Evolutionary conservation across 2,888 invertebrate species (phyloP), one percentile per base, ranked within the genome.

Genomic region (Campoletis raptor): DNA sequence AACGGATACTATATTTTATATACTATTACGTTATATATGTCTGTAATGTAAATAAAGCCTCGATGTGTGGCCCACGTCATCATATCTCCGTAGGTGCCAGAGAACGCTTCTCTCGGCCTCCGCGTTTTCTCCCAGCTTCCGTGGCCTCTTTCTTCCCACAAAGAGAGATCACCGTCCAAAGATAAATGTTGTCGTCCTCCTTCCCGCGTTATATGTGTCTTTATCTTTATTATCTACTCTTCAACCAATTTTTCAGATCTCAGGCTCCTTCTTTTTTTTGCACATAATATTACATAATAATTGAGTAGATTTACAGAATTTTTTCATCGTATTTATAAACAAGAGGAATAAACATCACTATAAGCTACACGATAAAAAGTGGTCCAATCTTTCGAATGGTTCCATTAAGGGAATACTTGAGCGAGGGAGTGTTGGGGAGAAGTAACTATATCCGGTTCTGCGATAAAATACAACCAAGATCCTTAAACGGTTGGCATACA

Each of bases 21-120:
- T 45, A 79, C 61, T 48, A 67, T 79, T 78, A 79, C 82, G 12
- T 67, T 73, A 21, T n/a, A 61, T 24, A 79, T 40, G 24, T 40
- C 37, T 67, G 48, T 54, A 54, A n/a, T 10, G 36, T 37, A 45
- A 30, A 45, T 36, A 70, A 37, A 77, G 52, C 18, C 83, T 73
- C 83, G 72, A 86, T 86, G 86, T 86, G 86, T 86, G 86, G 86
- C 83, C 86, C 61, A 77, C 57, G 67, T 52, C 64, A 77, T 83
- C 83, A 81, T 83, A 83, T 86, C n/a, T 61, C 42, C 77, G 10
- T 42, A 81, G 83, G 82, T 85, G 79, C 78, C 66, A 64, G 85
- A 36, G 70, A 48, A 48, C 30, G 30, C n/a, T 48, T 18, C 69
- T 70, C 72, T 52, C 72, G 45, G 12, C 74, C 54, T 77, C 81